Percentiles rank a stretch among this genome's conserved stretches.
These are phyloP conservation scores for Aldabrachelys gigantea DNA, from an alignment of 2,113 vertebrate genomes.

Conservation along the genomic window DNA sequence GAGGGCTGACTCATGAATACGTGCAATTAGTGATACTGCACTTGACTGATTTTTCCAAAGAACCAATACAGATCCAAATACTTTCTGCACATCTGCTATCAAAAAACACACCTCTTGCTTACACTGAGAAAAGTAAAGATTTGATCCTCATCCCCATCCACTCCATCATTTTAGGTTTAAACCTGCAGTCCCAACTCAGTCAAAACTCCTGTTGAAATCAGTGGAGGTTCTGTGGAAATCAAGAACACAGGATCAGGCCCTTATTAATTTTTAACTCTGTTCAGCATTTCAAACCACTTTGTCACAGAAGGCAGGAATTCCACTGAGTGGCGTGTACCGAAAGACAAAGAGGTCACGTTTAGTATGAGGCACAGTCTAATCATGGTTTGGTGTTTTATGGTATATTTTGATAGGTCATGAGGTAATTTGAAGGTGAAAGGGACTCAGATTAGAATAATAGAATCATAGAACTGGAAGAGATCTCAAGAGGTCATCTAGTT, in stretches of 20 bases:
- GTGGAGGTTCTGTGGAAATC: no score
- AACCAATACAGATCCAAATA: neutral
- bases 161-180: neutral
- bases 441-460: neutral
- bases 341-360: neutral
- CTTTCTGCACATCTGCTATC: slow-evolving; percentile 31
- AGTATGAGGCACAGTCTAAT: neutral
- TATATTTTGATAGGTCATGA: neutral
- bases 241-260: slow-evolving; percentile 5
- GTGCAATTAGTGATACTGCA: neutral
- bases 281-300: slow-evolving; percentile 11
- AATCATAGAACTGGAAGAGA: no score
- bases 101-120: slow-evolving; percentile 44
- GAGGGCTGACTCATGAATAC: neutral
- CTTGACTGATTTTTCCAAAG: slow-evolving; percentile 7
- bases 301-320: slow-evolving; percentile 19
- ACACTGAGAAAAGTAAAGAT: slow-evolving; percentile 27
- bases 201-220: neutral
- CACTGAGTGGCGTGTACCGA: neutral
- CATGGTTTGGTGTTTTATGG: neutral
- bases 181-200: neutral
- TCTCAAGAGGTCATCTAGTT: no score
- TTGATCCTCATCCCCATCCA: neutral
- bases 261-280: slow-evolving; percentile 37
- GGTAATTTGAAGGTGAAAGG: neutral